phyloP scores from a whole-genome alignment of 2,797 vertebrate genomes.

The Mergus octosetaceus region DNA sequence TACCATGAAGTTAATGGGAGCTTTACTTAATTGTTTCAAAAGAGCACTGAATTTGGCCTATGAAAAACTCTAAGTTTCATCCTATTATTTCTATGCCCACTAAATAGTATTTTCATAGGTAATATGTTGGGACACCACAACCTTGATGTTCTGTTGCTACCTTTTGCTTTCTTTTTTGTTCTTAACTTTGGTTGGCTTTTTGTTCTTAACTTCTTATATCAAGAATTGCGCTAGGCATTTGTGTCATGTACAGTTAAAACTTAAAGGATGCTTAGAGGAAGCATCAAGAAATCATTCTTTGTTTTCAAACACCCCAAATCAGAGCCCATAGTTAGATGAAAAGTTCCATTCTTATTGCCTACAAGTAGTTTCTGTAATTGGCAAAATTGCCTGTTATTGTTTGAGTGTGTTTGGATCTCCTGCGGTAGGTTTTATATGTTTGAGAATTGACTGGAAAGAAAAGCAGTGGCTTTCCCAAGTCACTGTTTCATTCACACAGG shows the following conservation, averaged over 20 bases:
- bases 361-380: constrained; percentile 60
- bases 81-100: neutral
- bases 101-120: neutral
- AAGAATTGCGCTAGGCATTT: neutral
- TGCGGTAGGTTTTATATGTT: constrained; percentile 65
- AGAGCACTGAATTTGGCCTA: neutral
- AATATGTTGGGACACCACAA: neutral
- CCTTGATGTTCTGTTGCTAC: neutral
- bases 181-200: neutral
- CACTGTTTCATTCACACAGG: constrained; percentile 61
- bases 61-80: neutral
- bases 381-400: constrained; percentile 63
- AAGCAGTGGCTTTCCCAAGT: constrained; percentile 71
- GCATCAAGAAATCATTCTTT: neutral
- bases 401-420: constrained; percentile 60
- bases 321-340: constrained; percentile 34
- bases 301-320: constrained; percentile 22
- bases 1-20: neutral
- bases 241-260: neutral
- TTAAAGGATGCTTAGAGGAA: neutral
- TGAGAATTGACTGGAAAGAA: constrained; percentile 76
- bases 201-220: neutral
- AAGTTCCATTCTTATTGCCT: constrained; percentile 63
- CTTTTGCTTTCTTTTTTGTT: neutral
- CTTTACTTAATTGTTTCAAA: neutral